Percentiles rank a stretch among this genome's conserved stretches.
Conservation (phyloP, 2,113 vertebrate species). For the Oncorhynchus keta region DNA sequence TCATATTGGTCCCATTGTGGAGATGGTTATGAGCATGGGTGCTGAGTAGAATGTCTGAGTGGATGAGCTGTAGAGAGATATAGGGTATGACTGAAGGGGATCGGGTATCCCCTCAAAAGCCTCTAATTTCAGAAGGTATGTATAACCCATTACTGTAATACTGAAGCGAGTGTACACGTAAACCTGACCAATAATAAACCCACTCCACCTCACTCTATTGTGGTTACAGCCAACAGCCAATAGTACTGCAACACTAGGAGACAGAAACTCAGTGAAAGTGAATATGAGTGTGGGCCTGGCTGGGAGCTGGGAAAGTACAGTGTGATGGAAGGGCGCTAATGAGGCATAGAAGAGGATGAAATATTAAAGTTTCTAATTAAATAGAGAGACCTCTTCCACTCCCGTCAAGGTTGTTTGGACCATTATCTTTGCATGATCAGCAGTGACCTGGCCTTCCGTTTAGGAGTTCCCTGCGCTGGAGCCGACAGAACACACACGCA, state of each 20-base stretch:
- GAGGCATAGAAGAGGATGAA: conserved; percentile 75
- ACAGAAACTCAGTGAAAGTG: conserved; percentile 25
- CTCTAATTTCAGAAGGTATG: no score
- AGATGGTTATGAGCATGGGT: conserved; percentile 20
- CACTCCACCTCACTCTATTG: neutral
- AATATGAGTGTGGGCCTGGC: conserved; percentile 35
- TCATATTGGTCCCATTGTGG: conserved; percentile 42
- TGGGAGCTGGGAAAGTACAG: conserved; percentile 21
- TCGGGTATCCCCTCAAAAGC: neutral
- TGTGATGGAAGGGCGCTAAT: conserved; percentile 73
- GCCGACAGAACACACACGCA: conserved; percentile 35
- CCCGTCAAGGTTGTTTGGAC: conserved; percentile 77
- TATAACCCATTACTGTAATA: no score
- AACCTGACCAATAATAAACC: conserved; percentile 3
- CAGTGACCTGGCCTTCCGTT: conserved; percentile 61
- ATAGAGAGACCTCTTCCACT: conserved; percentile 73
- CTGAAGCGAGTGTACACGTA: neutral
- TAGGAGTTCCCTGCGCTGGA: conserved; percentile 59
- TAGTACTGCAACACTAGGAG: conserved; percentile 43
- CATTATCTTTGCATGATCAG: conserved; percentile 76
- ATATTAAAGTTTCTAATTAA: conserved; percentile 83
- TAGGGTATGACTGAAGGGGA: neutral
- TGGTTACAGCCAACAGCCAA: conserved; percentile 25
- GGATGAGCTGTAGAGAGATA: neutral
- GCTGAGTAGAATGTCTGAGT: conserved; percentile 33